Base-by-base conservation (phyloP, 2,888 invertebrate genomes). In the Nymphalis urticae region DNA sequence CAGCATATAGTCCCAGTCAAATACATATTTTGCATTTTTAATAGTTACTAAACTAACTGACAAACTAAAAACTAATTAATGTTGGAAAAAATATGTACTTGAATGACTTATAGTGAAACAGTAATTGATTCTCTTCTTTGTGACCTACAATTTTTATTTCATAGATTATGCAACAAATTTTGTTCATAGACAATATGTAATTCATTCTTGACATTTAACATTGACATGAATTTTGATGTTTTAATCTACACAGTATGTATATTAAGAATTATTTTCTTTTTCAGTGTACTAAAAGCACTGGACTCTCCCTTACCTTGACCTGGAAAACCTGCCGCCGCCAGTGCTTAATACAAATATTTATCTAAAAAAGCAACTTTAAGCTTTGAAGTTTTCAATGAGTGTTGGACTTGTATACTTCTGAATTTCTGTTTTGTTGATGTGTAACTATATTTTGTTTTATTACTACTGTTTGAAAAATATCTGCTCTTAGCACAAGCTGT, bases 251-350 rank as follows among this genome's bases (percentile, higher is more conserved):
- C 17, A 53, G 9, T 59, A 10, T 68, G 73, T 70, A 13, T 42
- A 3, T 13, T 42, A 42, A 42, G 13, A 36, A 13, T 42, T 42
- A 4, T 42, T 81, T 85, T 81, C 77, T 74, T 83, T 91, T 91
- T 82, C 89, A 92, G 91, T 85, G 82, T 83, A 85, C 82, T 80
- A 78, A 32, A 83, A 78, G 86, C 90, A 89, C 90, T 91, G 91
- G 88, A 84, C 77, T 73, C 76, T 77, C 83, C 83, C 85, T 80
- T 82, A 86, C 84, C 81, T 82, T 75, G 76, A 81, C 79, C 77
- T 75, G 78, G 78, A 75, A 78, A 73, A 73, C 77, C 62, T 74
- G 69, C 82, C 77, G 80, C 85, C 76, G 82, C 85, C 89, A 89
- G 91, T 90, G 90, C 85, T 80, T 73, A 63, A 50, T 62, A 63